Evolutionary conservation across 2,797 vertebrate species (phyloP).

Genomic region (Danio tinwini): DNA sequence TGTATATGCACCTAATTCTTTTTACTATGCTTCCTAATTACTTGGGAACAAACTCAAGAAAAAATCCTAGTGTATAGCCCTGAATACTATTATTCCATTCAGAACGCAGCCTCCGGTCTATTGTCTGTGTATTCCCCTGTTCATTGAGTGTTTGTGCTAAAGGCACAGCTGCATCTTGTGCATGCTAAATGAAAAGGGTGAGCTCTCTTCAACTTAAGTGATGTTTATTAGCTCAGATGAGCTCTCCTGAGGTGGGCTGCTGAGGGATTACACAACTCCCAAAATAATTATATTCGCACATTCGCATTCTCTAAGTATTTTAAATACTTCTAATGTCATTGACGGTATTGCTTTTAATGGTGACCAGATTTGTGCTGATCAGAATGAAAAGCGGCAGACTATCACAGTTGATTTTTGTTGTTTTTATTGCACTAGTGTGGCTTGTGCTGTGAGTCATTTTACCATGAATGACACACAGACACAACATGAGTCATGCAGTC

Average conservation of each 20-base stretch:
- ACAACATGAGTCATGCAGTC: not conserved
- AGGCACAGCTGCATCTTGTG: constrained; percentile 46
- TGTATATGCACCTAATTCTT: too few species aligned
- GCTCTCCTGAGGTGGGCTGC: constrained; percentile 47
- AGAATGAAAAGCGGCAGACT: not conserved
- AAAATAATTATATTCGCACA: constrained; percentile 39
- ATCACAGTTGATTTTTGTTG: not conserved
- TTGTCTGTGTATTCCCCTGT: not conserved
- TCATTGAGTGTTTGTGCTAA: constrained; percentile 37
- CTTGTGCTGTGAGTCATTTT: not conserved
- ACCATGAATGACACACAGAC: not conserved
- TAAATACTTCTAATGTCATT: not conserved
- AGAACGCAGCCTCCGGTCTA: not conserved
- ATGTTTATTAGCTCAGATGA: constrained; percentile 53
- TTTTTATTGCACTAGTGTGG: not conserved
- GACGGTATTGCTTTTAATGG: not conserved
- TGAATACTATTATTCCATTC: not conserved
- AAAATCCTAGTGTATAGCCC: too few species aligned
- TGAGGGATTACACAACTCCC: not conserved
- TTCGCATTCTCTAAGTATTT: constrained; percentile 15
- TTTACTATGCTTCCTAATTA: too few species aligned
- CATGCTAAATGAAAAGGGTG: constrained; percentile 39
- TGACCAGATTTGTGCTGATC: not conserved
- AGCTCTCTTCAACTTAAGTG: constrained; percentile 47
- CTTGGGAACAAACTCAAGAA: too few species aligned